These are phyloP conservation scores for Eira barbara DNA, from an alignment of 2,113 vertebrate species.

Conservation along the genomic window DNA sequence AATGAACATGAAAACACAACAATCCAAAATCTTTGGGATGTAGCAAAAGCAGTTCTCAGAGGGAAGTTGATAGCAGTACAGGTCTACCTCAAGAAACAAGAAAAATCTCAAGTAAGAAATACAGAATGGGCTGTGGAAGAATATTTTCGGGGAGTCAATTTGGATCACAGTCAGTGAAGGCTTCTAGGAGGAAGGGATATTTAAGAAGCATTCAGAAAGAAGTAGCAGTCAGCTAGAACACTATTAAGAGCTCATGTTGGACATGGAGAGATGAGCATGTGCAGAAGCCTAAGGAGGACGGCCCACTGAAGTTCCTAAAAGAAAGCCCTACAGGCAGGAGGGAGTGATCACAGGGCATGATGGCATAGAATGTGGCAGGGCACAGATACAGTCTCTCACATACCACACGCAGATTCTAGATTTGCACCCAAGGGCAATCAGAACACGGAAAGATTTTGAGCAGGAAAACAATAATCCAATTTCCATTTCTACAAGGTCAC, in stretches of 20 bases:
- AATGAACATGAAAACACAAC: neutral
- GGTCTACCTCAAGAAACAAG: neutral
- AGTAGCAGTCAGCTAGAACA: neutral
- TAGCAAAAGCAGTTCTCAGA: neutral
- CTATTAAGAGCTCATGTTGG: neutral
- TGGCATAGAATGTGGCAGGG: neutral
- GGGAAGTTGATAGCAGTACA: neutral
- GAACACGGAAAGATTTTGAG: neutral
- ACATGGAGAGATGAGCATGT: rapidly evolving
- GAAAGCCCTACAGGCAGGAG: neutral
- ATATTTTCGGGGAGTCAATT: neutral
- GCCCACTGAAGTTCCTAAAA: neutral
- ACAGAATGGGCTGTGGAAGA: neutral
- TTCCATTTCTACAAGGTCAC: neutral
- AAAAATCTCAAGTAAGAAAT: neutral
- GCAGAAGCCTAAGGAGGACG: neutral
- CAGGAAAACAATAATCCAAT: neutral
- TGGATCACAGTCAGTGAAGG: neutral
- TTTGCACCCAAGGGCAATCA: neutral
- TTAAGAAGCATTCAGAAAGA: neutral
- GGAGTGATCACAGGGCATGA: neutral
- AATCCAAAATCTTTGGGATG: neutral
- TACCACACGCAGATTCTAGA: neutral
- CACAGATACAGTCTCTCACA: neutral
- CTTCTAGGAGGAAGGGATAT: neutral